Evolutionary conservation across 1,140 invertebrate genomes (phyloP).

Genomic region (Scylla paramamosain): DNA sequence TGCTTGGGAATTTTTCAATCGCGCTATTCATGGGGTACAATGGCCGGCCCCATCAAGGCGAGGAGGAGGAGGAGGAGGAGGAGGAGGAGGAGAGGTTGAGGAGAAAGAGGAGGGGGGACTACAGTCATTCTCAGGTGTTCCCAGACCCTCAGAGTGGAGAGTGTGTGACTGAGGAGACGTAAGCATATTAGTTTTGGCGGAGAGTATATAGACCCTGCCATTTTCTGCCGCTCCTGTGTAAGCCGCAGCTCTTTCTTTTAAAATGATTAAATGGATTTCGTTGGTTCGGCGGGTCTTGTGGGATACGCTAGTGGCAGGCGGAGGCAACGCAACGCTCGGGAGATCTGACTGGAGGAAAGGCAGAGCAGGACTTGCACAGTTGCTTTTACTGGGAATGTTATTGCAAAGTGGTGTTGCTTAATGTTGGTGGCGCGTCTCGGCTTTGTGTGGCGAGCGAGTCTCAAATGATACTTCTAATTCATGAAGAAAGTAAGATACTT

Average conservation of each 20-base stretch:
- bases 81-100: slow-evolving; percentile 9
- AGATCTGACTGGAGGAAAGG: slow-evolving; percentile 9
- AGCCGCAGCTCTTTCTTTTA: slow-evolving; percentile 43
- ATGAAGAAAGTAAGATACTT: background rate
- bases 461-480: slow-evolving; percentile 16
- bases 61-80: slow-evolving; percentile 4
- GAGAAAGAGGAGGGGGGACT: background rate
- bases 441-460: background rate
- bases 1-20: background rate
- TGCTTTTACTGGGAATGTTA: background rate
- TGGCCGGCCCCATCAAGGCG: background rate
- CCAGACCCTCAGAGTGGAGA: background rate
- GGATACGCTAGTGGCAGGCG: background rate
- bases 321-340: background rate
- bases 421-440: background rate
- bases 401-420: background rate
- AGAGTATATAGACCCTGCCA: slow-evolving; percentile 52
- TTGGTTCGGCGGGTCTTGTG: slow-evolving; percentile 33
- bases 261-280: slow-evolving; percentile 58
- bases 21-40: background rate
- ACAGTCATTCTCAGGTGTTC: slow-evolving; percentile 23
- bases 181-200: slow-evolving; percentile 55
- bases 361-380: background rate
- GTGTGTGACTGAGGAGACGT: slow-evolving; percentile 33
- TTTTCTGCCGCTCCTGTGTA: slow-evolving; percentile 57